Percentiles rank a stretch among this genome's conserved stretches.
Conservation (phyloP, 2,888 invertebrate genomes). For the Tyria jacobaeae region DNA sequence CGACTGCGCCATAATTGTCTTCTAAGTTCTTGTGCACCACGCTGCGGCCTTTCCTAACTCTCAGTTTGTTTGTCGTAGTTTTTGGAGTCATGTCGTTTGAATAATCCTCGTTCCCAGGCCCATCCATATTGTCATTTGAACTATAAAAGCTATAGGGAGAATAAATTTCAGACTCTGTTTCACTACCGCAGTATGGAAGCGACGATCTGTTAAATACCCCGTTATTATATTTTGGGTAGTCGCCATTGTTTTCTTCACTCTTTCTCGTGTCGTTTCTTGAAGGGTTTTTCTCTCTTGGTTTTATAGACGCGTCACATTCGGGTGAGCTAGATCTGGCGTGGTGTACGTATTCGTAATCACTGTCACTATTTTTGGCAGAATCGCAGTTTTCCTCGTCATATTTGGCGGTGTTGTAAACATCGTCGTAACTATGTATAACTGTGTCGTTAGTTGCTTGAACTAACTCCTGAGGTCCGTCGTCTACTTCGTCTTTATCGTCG, state of each 20-base stretch:
- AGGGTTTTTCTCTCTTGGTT: constrained; percentile 65
- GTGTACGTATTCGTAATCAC: constrained; percentile 89
- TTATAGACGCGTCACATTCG: constrained; percentile 88
- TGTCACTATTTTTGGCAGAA: constrained; percentile 85
- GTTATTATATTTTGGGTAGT: constrained; percentile 88
- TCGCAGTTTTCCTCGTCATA: constrained; percentile 80
- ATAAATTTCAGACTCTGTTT: constrained; percentile 94
- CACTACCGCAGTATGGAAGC: constrained; percentile 93
- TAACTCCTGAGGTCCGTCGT: constrained; percentile 76
- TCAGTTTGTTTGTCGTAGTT: constrained; percentile 88
- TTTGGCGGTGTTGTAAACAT: constrained; percentile 80
- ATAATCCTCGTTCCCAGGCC: constrained; percentile 76
- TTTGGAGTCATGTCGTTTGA: constrained; percentile 78
- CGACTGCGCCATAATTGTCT: constrained; percentile 96
- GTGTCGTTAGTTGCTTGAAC: constrained; percentile 82
- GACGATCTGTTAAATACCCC: constrained; percentile 88
- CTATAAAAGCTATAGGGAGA: constrained; percentile 93
- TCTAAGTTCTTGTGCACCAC: constrained; percentile 94
- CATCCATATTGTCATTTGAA: constrained; percentile 86
- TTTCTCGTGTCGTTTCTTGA: constrained; percentile 70
- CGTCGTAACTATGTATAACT: constrained; percentile 82
- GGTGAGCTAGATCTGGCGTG: constrained; percentile 89
- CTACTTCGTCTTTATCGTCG: constrained; percentile 84
- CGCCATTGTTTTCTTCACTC: constrained; percentile 62
- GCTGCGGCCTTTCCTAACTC: constrained; percentile 92